phyloP scores from a whole-genome alignment of 2,113 vertebrate genomes.

The Chionodraco myersi region DNA sequence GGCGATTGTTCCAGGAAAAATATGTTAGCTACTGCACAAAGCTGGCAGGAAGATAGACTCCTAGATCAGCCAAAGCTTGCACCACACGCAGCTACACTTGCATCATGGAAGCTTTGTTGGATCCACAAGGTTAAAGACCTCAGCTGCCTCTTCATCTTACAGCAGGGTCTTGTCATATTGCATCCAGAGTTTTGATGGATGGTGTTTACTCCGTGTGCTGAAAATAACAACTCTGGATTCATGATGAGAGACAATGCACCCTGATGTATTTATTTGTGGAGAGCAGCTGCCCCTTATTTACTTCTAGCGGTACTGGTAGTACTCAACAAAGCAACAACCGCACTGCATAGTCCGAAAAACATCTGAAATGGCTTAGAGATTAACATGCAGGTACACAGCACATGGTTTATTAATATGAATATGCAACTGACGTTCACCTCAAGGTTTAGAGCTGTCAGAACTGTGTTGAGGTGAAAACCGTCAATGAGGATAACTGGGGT shows the following conservation, averaged over 20 bases:
- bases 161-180: neutral
- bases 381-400: constrained; percentile 5
- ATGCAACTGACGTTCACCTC: constrained; percentile 27
- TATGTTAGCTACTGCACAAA: constrained; percentile 29
- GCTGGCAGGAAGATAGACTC: constrained; percentile 2
- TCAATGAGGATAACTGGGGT: neutral
- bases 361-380: constrained; percentile 12
- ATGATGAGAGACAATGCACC: neutral
- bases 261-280: neutral
- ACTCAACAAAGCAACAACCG: constrained; percentile 7
- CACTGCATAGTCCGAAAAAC: constrained; percentile 1
- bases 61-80: constrained; percentile 56
- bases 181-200: constrained; percentile 2
- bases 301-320: neutral
- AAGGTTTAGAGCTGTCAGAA: constrained; percentile 41
- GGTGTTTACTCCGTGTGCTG: constrained; percentile 6
- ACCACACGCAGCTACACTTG: constrained; percentile 40
- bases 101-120: constrained; percentile 22
- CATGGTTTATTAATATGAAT: constrained; percentile 50
- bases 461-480: neutral
- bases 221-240: neutral
- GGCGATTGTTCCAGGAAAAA: constrained; percentile 2
- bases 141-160: constrained; percentile 15
- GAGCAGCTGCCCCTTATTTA: constrained; percentile 5
- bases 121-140: constrained; percentile 39